Conservation (phyloP, 2,113 vertebrate species). For the Scopus umbretta region DNA sequence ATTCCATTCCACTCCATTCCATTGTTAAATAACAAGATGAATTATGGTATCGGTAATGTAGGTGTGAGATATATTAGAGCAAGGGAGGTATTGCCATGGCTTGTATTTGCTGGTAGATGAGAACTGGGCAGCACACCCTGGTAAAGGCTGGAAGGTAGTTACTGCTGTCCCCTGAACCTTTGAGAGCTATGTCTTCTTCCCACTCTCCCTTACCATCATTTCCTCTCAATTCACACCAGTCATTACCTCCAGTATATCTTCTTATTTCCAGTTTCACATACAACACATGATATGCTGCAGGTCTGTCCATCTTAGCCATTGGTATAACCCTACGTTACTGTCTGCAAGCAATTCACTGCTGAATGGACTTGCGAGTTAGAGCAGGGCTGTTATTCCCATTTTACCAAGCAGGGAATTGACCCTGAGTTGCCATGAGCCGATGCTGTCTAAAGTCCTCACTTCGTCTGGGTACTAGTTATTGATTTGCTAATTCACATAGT, state of each 20-base stretch:
- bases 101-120: background rate
- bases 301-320: background rate
- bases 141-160: background rate
- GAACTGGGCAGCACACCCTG: background rate
- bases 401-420: background rate
- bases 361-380: background rate
- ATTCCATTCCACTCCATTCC: background rate
- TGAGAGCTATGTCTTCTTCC: background rate
- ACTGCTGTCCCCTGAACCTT: background rate
- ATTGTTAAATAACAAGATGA: background rate
- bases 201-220: background rate
- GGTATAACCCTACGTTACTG: background rate
- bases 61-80: background rate
- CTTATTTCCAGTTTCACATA: background rate
- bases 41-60: background rate
- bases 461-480: background rate
- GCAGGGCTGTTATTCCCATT: background rate
- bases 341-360: background rate
- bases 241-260: background rate
- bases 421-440: rapidly evolving
- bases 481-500: background rate
- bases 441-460: background rate
- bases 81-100: background rate
- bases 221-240: background rate
- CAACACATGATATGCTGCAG: background rate